These are phyloP conservation scores for Pongo pygmaeus DNA, from an alignment of 2,113 vertebrate genomes.

Conservation along the genomic window DNA sequence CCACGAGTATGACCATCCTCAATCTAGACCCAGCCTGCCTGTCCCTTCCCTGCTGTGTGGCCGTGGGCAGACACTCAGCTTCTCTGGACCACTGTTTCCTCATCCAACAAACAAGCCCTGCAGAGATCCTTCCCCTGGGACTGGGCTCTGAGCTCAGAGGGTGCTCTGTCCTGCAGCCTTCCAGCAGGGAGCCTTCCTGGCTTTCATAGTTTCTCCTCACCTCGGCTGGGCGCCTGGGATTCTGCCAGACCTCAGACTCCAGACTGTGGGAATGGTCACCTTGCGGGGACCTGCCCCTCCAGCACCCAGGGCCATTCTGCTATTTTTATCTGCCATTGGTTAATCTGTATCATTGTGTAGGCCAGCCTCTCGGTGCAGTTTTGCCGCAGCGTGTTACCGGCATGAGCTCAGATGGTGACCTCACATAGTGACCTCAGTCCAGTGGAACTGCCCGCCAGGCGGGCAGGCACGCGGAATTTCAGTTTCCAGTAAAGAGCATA, in stretches of 20 bases:
- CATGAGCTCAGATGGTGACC: neutral
- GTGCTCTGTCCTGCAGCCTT: rapidly evolving
- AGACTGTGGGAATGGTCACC: neutral
- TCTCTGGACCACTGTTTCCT: neutral
- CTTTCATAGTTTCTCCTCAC: neutral
- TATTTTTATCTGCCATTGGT: constrained; percentile 7
- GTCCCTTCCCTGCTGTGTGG: neutral
- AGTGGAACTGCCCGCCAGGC: neutral
- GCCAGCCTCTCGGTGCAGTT: neutral
- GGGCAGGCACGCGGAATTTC: neutral
- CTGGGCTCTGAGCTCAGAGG: rapidly evolving
- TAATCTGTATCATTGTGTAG: neutral
- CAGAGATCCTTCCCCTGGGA: neutral
- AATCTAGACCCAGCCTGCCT: neutral
- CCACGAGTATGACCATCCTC: rapidly evolving
- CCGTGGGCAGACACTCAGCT: neutral
- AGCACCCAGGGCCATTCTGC: neutral
- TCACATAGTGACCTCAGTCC: neutral
- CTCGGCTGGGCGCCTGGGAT: neutral
- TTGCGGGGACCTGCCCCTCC: neutral
- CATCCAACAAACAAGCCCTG: rapidly evolving
- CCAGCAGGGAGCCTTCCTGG: no score
- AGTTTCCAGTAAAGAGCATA: constrained; percentile 13
- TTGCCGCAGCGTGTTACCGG: neutral
- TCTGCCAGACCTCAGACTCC: neutral